Base-by-base conservation (phyloP, 2,113 vertebrate species). In the Sapajus apella region DNA sequence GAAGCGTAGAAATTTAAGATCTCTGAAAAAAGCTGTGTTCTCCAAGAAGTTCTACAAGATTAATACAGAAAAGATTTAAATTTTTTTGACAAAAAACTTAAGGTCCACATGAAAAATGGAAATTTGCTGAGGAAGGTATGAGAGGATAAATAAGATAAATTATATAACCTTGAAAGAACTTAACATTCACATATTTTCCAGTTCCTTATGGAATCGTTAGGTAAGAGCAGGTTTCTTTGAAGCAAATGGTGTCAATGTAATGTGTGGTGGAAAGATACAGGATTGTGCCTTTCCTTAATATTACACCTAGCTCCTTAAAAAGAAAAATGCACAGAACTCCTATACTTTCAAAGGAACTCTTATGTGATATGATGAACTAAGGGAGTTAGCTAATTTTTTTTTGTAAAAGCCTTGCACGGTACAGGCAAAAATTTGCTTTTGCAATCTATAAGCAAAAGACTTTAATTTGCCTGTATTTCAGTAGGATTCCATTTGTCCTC, bases 1-100 rank as follows among this genome's bases (percentile, higher is more conserved):
- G 35, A 94, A 92, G 73, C 92, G 58, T 72, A 68, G 17, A 92
- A 96, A 98, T 95, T 87, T 83, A 93, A 89, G 75, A 89, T 94
- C 86, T 92, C 95, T 90, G 68, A 37, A 76, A 94, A 79, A 87
- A 82, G 72, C 68, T 45, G 5, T 58, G 3, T 91, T 79, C 20
- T 86, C 82, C 7, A 87, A 47, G 32, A 87, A 93, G 18, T 89
- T 77, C 30, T 52, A 32, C 27, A 16, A 97, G 83, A 93, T 97
- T 94, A 84, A 92, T 82, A 91, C 61, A 87, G 68, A 95, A 72
- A 76, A 35, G 5, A 18, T 73, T 89, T 96, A 82, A 55, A n/a
- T 64, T 89, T 58, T 91, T 91, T 90, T 89, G 79, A 90, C 82
- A 97, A 95, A 91, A 97, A 92, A 83, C 11, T 75, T 73, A 83